phyloP scores from a whole-genome alignment of 2,888 invertebrate species.

The Pyralis farinalis region DNA sequence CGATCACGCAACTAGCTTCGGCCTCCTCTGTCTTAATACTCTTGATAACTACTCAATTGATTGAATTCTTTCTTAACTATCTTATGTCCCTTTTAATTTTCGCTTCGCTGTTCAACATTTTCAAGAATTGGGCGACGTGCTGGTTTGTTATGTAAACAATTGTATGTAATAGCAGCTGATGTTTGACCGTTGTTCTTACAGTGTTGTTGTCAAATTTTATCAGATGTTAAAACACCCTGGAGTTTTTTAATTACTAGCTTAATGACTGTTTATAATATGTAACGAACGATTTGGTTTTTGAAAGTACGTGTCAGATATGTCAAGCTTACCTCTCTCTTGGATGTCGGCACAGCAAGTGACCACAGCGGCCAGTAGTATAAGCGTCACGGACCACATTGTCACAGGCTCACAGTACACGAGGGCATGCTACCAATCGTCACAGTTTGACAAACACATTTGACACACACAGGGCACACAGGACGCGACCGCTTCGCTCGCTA shows the following conservation, averaged over 20 bases:
- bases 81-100: background rate
- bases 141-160: slow-evolving; percentile 8
- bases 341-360: slow-evolving; percentile 45
- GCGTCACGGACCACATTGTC: slow-evolving; percentile 53
- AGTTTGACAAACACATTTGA: slow-evolving; percentile 26
- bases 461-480: slow-evolving; percentile 20
- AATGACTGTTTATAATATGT: background rate
- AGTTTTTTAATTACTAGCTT: background rate
- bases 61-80: background rate
- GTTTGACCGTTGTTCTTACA: background rate
- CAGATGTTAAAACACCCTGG: too few species aligned
- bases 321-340: slow-evolving; percentile 63
- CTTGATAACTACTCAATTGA: background rate
- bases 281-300: slow-evolving; percentile 14
- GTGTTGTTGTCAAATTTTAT: background rate
- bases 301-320: slow-evolving; percentile 11
- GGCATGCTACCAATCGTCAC: slow-evolving; percentile 50
- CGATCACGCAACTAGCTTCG: background rate
- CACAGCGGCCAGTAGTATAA: slow-evolving; percentile 34
- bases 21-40: background rate
- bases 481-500: slow-evolving; percentile 52
- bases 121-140: background rate
- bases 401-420: slow-evolving; percentile 44
- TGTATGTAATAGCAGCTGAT: background rate
- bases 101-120: background rate